Evolutionary conservation across 2,797 vertebrate species (phyloP), one percentile per base, ranked within the genome.

Genomic region (Coendou prehensilis): DNA sequence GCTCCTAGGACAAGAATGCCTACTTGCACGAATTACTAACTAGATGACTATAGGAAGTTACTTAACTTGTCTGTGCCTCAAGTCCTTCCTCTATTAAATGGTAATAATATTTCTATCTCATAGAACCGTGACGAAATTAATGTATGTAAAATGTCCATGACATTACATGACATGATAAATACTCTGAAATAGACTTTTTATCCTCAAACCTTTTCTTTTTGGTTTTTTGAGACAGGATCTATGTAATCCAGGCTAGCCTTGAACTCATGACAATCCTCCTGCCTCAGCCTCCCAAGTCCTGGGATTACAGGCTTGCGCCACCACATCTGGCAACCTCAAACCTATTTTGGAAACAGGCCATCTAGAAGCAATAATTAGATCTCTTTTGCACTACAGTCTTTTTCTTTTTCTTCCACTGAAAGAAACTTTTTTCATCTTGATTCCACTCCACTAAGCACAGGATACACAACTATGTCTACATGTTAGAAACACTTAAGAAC

Each of bases 341-440:
- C n/a, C 47, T 54, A 73, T 57, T 93, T 88, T 92, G 61, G 33
- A 89, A 79, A 73, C 37, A 94, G 78, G 17, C 47, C 52, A 41
- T 5, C 45, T 82, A 45, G 41, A 96, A 91, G 69, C 59, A 82
- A 91, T 41, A 90, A 83, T 84, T 78, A 81, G 71, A 69, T 75
- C 22, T 85, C 63, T 76, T 91, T 61, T 79, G 64, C 50, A 75
- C 23, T 26, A 47, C 9, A 64, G 22, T 76, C 33, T 41, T 75
- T 84, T 63, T 84, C 85, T 33, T 18, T 33, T 87, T n/a, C 50
- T 89, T 57, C 33, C 23, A 78, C 63, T 52, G 37, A 94, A 56
- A 89, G 47, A 59, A 92, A 23, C 47, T 92, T 91, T 87, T 86
- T 2, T 83, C 30, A 84, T 73, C 63, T 84, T 87, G 11, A 47